These are phyloP conservation scores for Rotaria macrura DNA, from an alignment of 2,888 invertebrate species.

Conservation along the genomic window DNA sequence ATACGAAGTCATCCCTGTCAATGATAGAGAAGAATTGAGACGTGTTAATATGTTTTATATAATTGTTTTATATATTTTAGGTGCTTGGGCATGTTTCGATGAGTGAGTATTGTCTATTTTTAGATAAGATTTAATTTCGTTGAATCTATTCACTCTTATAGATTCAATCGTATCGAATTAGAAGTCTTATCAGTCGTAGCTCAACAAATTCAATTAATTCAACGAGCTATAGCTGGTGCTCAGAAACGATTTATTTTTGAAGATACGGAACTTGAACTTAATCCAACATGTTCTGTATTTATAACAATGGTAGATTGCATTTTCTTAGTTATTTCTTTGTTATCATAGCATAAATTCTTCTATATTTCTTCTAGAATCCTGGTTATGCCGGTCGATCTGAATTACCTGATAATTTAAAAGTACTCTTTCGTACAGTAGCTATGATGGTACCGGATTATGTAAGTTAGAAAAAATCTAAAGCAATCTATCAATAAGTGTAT, in stretches of 20 bases:
- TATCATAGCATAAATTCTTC: neutral
- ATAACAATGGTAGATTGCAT: constrained; percentile 45
- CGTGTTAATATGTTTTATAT: too few species aligned
- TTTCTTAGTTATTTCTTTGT: too few species aligned
- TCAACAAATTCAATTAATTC: constrained; percentile 66
- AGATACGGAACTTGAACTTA: constrained; percentile 48
- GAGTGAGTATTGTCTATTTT: neutral
- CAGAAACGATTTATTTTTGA: constrained; percentile 67
- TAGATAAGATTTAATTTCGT: too few species aligned
- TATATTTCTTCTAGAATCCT: constrained; percentile 40
- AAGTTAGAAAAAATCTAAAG: neutral
- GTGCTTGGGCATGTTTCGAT: constrained; percentile 34
- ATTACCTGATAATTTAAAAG: constrained; percentile 53
- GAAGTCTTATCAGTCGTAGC: constrained; percentile 77
- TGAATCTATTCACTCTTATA: neutral
- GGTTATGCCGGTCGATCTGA: constrained; percentile 51
- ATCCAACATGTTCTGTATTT: constrained; percentile 50
- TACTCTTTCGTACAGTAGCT: constrained; percentile 50
- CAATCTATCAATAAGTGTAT: neutral
- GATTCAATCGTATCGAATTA: constrained; percentile 53
- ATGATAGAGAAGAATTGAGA: too few species aligned
- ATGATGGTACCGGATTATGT: constrained; percentile 50
- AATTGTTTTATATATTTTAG: too few species aligned
- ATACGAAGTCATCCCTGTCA: too few species aligned
- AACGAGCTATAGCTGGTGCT: constrained; percentile 57